Evolutionary conservation across 1,140 invertebrate species (phyloP).

Genomic region (Paraescarpia echinospica): DNA sequence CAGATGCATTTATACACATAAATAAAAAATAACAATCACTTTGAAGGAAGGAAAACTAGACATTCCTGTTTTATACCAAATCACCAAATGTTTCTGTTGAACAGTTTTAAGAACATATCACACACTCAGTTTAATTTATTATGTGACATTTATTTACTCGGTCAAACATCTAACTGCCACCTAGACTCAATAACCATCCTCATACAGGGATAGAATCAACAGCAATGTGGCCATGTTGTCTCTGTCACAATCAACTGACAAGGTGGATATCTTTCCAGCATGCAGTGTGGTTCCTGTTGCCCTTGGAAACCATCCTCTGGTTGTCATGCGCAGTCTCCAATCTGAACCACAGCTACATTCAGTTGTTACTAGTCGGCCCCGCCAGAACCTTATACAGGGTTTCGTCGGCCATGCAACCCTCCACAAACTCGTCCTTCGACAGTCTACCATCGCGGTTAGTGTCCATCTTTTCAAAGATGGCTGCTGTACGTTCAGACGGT

Average conservation of each 20-base stretch:
- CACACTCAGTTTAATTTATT: too few species aligned
- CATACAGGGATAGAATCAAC: not conserved
- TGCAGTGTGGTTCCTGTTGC: not conserved
- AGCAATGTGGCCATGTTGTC: not conserved
- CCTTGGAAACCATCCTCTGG: not conserved
- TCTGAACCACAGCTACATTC: not conserved
- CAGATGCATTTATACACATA: not conserved
- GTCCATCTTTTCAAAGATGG: slow-evolving; percentile 99
- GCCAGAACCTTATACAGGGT: slow-evolving; percentile 90
- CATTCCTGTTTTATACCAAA: not conserved
- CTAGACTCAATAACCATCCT: too few species aligned
- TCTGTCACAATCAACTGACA: not conserved
- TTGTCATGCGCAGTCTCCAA: not conserved
- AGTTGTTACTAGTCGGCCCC: slow-evolving; percentile 10
- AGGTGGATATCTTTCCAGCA: too few species aligned
- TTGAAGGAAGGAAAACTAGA: not conserved
- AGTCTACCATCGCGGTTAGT: slow-evolving; percentile 97
- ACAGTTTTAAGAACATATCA: too few species aligned
- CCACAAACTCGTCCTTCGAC: slow-evolving; percentile 97
- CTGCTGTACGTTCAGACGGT: slow-evolving; percentile 94
- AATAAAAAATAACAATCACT: not conserved
- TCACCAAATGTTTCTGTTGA: not conserved
- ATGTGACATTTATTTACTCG: too few species aligned
- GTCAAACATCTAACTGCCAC: too few species aligned
- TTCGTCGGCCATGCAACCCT: slow-evolving; percentile 97